Evolutionary conservation across 1,140 invertebrate genomes (phyloP), one percentile per base, ranked within the genome.

Genomic region (Macrobrachium nipponense): DNA sequence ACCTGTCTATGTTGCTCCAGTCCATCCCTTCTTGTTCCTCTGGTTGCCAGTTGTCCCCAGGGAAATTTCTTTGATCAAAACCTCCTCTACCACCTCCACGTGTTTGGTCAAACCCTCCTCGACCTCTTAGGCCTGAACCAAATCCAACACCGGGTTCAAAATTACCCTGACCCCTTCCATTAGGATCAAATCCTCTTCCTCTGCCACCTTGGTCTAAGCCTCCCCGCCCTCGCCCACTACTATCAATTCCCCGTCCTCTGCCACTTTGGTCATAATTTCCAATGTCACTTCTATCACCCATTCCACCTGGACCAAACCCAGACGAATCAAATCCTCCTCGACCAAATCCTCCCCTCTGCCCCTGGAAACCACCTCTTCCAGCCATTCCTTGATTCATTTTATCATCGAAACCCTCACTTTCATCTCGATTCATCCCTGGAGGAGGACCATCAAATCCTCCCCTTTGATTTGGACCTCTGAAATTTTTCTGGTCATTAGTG

Each of bases 271-370:
- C 15, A 27, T 27, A 60, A n/a, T 27, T 60, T 5, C 27, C 76
- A 58, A 15, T 44, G 23, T 36, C 60, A 17, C 78, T 36, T 76
- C 73, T 20, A 61, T 66, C 79, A 43, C 79, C 62, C 27, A 62
- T 66, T 51, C 79, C 43, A 66, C 62, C 79, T 11, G 62, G 79
- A 10, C 79, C 59, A 44, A 60, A 80, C 5, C 62, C 79, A 80
- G 59, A 15, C 0, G 58, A 36, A 4, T 61, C 78, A 64, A 80
- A 61, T 17, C 78, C 59, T 68, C 79, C 79, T 20, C 77, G 77
- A 60, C 77, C 77, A 23, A 51, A 60, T 43, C 79, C 79, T 17
- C 60, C n/a, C 36, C 59, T 58, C 73, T 73, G 70, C 7, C 70
- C 27, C 20, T 51, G n/a, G 70, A 36, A 36, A 11, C 70, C 70